These are phyloP conservation scores for Ovis canadensis DNA, from an alignment of 2,113 vertebrate genomes.

Conservation along the genomic window DNA sequence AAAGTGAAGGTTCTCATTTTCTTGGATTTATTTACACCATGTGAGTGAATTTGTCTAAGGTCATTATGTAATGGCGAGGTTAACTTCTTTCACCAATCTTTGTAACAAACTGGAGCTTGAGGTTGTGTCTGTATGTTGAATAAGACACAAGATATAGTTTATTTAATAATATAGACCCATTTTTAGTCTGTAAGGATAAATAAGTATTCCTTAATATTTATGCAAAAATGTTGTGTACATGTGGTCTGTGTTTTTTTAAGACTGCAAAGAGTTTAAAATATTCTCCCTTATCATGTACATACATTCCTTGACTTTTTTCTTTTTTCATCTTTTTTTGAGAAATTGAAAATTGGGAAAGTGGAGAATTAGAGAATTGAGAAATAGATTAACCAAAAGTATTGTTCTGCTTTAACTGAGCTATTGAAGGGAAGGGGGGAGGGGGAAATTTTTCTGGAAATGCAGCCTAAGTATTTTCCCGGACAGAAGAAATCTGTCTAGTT, in stretches of 20 bases:
- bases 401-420: not conserved
- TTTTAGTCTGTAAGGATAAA: not conserved
- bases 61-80: not conserved
- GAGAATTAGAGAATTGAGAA: not conserved
- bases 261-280: not conserved
- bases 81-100: not conserved
- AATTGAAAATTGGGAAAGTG: not conserved
- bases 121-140: not conserved
- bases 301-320: not conserved
- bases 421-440: not conserved
- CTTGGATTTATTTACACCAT: not conserved
- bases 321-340: not conserved
- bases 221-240: not conserved
- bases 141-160: not conserved
- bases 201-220: not conserved
- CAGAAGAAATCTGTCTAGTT: not conserved
- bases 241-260: not conserved
- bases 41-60: not conserved
- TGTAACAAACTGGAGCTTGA: conserved; percentile 1
- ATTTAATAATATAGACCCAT: not conserved
- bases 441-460: not conserved
- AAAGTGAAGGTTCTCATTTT: not conserved
- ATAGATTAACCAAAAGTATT: not conserved
- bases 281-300: not conserved
- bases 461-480: not conserved